phyloP scores from a whole-genome alignment of 2,797 vertebrate genomes.

The Spinibarbus caldwelli region DNA sequence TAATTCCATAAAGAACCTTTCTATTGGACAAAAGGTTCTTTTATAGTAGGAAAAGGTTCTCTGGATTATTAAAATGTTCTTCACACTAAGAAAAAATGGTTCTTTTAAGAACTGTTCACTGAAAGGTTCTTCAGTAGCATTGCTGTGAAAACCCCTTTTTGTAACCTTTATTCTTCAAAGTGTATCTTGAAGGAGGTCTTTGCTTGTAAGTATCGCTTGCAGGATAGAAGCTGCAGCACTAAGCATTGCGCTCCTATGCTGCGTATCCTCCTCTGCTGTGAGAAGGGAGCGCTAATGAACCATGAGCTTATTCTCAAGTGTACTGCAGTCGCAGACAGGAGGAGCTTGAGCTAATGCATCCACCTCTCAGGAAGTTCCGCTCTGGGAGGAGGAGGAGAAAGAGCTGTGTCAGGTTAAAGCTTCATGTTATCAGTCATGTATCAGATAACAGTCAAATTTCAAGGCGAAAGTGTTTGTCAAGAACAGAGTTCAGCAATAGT shows the following conservation, averaged over 20 bases:
- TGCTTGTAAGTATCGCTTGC: neutral
- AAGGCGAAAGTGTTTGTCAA: constrained; percentile 14
- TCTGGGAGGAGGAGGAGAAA: constrained; percentile 18
- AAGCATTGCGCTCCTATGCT: constrained; percentile 6
- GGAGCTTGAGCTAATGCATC: constrained; percentile 39
- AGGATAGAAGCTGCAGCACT: neutral
- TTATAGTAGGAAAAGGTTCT: neutral
- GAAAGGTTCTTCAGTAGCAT: neutral
- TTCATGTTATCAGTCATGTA: neutral
- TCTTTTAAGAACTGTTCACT: neutral
- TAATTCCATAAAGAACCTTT: neutral
- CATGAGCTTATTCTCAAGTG: constrained; percentile 36
- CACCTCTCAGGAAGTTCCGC: neutral
- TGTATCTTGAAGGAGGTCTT: neutral
- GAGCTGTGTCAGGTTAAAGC: constrained; percentile 35
- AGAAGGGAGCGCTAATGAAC: constrained; percentile 24
- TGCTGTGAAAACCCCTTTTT: neutral
- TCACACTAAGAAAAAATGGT: no score
- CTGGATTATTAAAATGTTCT: neutral
- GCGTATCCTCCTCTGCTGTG: constrained; percentile 31
- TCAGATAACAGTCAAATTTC: constrained; percentile 12
- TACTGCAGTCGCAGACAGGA: constrained; percentile 35
- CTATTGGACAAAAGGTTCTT: neutral
- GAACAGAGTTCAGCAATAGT: constrained; percentile 5
- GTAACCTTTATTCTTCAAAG: no score